Base-by-base conservation (phyloP, 2,797 vertebrate genomes). In the Adelosebastes latens region DNA sequence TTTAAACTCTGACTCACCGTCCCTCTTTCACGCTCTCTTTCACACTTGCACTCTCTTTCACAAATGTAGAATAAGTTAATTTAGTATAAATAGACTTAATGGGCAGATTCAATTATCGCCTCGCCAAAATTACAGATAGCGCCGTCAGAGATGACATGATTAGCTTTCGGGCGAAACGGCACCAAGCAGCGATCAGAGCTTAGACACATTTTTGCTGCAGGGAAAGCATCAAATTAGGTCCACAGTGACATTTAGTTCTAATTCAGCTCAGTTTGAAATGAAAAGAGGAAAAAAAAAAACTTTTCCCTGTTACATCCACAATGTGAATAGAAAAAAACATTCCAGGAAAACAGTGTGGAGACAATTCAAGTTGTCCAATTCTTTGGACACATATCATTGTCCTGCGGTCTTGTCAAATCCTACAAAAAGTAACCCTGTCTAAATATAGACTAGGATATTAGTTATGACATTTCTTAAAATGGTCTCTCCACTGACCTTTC, bases 61-160 rank as follows among this genome's bases (percentile, higher is more conserved):
- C 69, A 84, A 80, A 79, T 75, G 14, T 75, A 74, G 49, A 78
- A 78, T 63, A 77, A 22, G 29, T 79, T 77, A 36, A 72, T 85
- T 81, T 65, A n/a, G 55, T 77, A 82, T 75, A 81, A 87, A 88
- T 72, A 69, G 70, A 80, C 55, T 63, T 79, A 80, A 86, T 66
- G 29, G 56, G 49, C 59, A 68, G 79, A 88, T 85, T 86, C 31
- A 81, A 79, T 85, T 86, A 83, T 59, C 3, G 39, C 71, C 14
- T 69, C 66, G 24, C n/a, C 56, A 75, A 83, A 79, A 66, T 75
- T 70, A 68, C n/a, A 14, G 46, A 76, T n/a, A 78, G 77, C 13
- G 31, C 27, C 20, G 2, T 81, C 34, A 36, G 72, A 76, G 62
- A 84, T 72, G 72, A 84, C 66, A 58, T 61, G 52, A 84, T 84